A percentile compares a stretch with the other conserved stretches of the same genome.
Conservation (phyloP, 1,140 invertebrate genomes). For the Ceratina calcarata region DNA sequence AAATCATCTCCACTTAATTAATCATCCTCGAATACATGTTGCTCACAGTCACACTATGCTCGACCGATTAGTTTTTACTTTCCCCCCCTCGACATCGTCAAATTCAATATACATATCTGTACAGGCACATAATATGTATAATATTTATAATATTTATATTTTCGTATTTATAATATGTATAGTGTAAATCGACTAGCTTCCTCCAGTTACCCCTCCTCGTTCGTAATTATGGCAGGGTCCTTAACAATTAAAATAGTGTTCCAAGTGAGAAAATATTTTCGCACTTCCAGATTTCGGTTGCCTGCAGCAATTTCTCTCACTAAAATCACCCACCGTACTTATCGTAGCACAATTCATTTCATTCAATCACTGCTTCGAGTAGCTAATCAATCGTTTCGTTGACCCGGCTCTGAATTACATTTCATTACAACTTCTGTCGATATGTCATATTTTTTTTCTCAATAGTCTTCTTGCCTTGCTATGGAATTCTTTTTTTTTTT, state of each 20-base stretch:
- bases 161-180: constrained; percentile 47
- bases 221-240: constrained; percentile 14
- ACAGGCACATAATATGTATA: constrained; percentile 39
- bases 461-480: background rate
- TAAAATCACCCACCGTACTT: constrained; percentile 5
- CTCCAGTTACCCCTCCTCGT: constrained; percentile 28
- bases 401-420: too few species aligned
- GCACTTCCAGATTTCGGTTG: constrained; percentile 60
- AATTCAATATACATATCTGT: constrained; percentile 8
- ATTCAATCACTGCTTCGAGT: too few species aligned
- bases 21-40: too few species aligned
- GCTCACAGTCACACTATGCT: background rate
- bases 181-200: constrained; percentile 45
- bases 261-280: constrained; percentile 68
- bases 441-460: constrained; percentile 49
- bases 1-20: too few species aligned
- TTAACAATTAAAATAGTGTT: constrained; percentile 67
- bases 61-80: too few species aligned
- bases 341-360: too few species aligned
- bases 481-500: too few species aligned
- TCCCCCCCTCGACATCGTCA: too few species aligned
- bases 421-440: too few species aligned
- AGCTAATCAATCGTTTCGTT: too few species aligned
- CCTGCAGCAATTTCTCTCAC: background rate
- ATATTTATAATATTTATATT: constrained; percentile 53